Evolutionary conservation across 2,888 invertebrate species (phyloP).

Genomic region (Dioctria rufipes): DNA sequence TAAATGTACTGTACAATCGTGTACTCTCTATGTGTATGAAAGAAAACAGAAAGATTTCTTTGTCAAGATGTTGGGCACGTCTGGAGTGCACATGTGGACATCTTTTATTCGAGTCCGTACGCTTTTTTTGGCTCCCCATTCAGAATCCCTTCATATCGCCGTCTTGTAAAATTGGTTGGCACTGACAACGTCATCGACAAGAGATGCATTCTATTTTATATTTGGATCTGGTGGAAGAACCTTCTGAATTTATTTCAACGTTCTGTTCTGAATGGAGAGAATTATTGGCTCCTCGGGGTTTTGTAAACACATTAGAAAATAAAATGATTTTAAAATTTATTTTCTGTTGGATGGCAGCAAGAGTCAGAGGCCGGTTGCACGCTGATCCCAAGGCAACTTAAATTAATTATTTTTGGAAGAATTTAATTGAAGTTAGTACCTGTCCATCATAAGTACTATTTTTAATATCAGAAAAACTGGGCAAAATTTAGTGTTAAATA

Average conservation of each 20-base stretch:
- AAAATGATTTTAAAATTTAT: conserved; percentile 22
- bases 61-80: conserved; percentile 32
- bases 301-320: conserved; percentile 44
- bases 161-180: conserved; percentile 8
- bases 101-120: conserved; percentile 21
- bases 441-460: no score
- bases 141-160: not conserved
- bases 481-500: no score
- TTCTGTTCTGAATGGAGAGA: conserved; percentile 43
- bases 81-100: conserved; percentile 44
- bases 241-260: conserved; percentile 42
- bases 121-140: conserved; percentile 37
- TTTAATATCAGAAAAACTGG: no score
- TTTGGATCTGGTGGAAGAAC: conserved; percentile 27
- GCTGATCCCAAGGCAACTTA: conserved; percentile 9
- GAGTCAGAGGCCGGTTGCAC: not conserved
- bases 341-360: not conserved
- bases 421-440: conserved; percentile 8
- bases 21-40: not conserved
- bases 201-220: conserved; percentile 23
- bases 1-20: not conserved
- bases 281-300: conserved; percentile 41
- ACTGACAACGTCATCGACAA: conserved; percentile 21
- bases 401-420: conserved; percentile 19
- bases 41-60: conserved; percentile 17